Evolutionary conservation across 2,888 invertebrate genomes (phyloP).

Genomic region (Cetonia aurata): DNA sequence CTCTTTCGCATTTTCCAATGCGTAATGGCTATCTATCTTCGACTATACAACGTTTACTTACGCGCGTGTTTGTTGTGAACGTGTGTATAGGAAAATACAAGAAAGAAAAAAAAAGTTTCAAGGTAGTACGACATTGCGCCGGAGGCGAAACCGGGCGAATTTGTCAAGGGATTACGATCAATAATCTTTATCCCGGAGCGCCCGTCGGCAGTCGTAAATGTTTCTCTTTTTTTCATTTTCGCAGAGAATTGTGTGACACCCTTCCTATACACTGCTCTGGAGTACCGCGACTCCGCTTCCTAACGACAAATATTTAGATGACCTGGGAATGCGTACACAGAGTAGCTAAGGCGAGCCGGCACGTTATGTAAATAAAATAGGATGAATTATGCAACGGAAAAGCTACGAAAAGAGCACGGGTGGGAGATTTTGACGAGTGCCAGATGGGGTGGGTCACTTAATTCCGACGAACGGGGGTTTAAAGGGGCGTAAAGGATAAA

Average conservation of each 20-base stretch:
- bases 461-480: slow-evolving; percentile 7
- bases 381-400: slow-evolving; percentile 33
- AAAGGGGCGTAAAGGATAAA: slow-evolving; percentile 16
- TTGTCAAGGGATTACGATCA: slow-evolving; percentile 45
- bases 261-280: no score
- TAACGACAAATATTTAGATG: slow-evolving; percentile 30
- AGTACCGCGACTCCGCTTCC: neutral
- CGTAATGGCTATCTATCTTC: no score
- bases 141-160: slow-evolving; percentile 24
- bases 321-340: slow-evolving; percentile 14
- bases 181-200: slow-evolving; percentile 40
- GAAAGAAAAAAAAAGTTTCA: slow-evolving; percentile 1
- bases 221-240: slow-evolving; percentile 31
- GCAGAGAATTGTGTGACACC: neutral
- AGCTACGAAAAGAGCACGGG: no score
- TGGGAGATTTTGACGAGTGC: neutral
- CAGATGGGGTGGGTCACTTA: slow-evolving; percentile 17
- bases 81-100: neutral
- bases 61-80: no score
- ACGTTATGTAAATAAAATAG: slow-evolving; percentile 32
- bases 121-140: neutral
- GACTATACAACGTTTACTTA: no score
- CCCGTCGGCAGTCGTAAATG: slow-evolving; percentile 23
- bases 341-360: slow-evolving; percentile 3
- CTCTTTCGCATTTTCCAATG: no score